Base-by-base conservation (phyloP, 2,888 invertebrate genomes). In the Idaea dimidiata region DNA sequence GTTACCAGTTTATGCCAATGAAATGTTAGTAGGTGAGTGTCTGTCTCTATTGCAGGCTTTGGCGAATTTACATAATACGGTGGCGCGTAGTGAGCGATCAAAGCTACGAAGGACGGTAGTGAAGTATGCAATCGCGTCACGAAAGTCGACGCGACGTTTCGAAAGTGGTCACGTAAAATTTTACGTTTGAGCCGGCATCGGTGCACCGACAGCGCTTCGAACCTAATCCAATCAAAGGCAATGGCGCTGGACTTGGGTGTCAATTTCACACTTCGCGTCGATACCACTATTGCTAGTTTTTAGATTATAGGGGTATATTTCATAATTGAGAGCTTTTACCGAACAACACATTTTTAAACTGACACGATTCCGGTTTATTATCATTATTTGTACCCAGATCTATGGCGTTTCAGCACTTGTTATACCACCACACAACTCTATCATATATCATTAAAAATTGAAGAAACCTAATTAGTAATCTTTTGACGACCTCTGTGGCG, bases 111-210 rank as follows among this genome's bases (percentile, higher is more conserved):
- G 76, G 71, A 76, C 77, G 77, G 73, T 78, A 76, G 75, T 79
- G 77, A 80, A 84, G 84, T 85, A 82, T 84, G 86, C 86, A 84
- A 85, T 89, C 79, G 81, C 81, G 80, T 83, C 83, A 80, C 82
- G 83, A 82, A 86, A 87, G 84, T 81, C 84, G 82, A 82, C 84
- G 84, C 84, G 82, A 82, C 84, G 84, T 86, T 88, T 81, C 72
- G 85, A 87, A 89, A 90, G 90, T 88, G 89, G 91, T 91, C 90
- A 90, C 89, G 91, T 91, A 91, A 91, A 91, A 91, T 90, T 90
- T 90, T 89, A 91, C 89, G 88, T 91, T 89, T 88, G 86, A 87
- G 82, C 84, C 82, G 78, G 79, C 85, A 81, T 87, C 82, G 83
- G 80, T 81, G 84, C 84, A 82, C 72, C 83, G 84, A 84, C 84